Conservation (phyloP, 2,888 invertebrate genomes). For the Drosophila maculinotata region DNA sequence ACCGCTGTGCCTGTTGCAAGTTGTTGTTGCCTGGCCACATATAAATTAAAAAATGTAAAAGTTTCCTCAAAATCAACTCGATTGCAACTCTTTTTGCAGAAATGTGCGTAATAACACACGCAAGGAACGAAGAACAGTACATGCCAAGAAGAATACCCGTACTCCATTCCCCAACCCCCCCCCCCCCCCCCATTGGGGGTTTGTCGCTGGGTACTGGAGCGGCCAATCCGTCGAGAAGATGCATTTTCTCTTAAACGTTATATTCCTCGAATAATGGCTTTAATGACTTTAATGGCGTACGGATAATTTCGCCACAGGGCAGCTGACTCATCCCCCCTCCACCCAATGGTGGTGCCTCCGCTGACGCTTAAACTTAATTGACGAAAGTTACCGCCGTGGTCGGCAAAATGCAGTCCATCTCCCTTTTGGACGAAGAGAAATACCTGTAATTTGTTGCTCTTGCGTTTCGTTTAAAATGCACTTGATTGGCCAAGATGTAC, state of each 20-base stretch:
- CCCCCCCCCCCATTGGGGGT: slow-evolving; percentile 24
- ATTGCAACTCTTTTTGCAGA: slow-evolving; percentile 53
- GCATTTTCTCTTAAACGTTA: slow-evolving; percentile 81
- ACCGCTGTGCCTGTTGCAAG: background rate
- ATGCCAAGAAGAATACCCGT: slow-evolving; percentile 12
- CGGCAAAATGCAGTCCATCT: slow-evolving; percentile 33
- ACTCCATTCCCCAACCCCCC: background rate
- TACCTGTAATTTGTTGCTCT: slow-evolving; percentile 68
- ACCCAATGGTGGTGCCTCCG: background rate
- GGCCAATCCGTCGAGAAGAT: slow-evolving; percentile 60
- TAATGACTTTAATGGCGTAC: slow-evolving; percentile 80
- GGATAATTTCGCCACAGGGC: slow-evolving; percentile 74
- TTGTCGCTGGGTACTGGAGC: slow-evolving; percentile 48
- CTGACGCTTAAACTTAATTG: slow-evolving; percentile 60
- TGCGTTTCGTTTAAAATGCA: slow-evolving; percentile 62
- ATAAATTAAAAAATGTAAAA: slow-evolving; percentile 59
- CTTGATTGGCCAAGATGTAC: slow-evolving; percentile 44
- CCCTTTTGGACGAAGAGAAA: slow-evolving; percentile 24
- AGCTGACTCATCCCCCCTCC: slow-evolving; percentile 23
- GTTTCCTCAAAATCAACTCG: slow-evolving; percentile 62
- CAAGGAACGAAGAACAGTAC: slow-evolving; percentile 29
- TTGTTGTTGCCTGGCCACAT: too few species aligned
- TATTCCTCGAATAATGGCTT: slow-evolving; percentile 77
- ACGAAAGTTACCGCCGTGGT: slow-evolving; percentile 67
- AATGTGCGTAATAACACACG: slow-evolving; percentile 68